A percentile compares a stretch with the other conserved stretches of the same genome.
phyloP scores from a whole-genome alignment of 2,888 invertebrate genomes.

The Syritta pipiens region DNA sequence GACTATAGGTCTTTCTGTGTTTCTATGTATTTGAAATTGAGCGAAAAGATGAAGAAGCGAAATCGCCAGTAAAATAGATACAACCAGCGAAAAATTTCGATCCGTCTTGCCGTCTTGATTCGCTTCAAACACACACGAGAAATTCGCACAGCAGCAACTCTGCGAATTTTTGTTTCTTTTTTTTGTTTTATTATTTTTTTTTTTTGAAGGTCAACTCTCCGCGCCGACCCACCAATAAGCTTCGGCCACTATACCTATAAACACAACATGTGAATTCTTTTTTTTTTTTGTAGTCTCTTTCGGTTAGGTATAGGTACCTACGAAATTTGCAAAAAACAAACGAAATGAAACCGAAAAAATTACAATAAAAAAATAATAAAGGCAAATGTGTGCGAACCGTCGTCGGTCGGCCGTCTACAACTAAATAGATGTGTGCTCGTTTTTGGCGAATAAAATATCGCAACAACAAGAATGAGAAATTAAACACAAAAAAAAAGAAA shows the following conservation, averaged over 20 bases:
- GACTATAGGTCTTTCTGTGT: constrained; percentile 66
- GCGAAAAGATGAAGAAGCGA: constrained; percentile 66
- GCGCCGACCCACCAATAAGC: constrained; percentile 69
- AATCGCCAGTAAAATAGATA: constrained; percentile 67
- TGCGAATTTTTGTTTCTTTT: constrained; percentile 61
- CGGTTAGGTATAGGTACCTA: constrained; percentile 38
- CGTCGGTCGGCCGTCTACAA: constrained; percentile 54
- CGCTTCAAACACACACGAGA: constrained; percentile 60
- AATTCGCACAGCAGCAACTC: constrained; percentile 65
- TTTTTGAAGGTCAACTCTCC: constrained; percentile 80
- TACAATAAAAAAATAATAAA: constrained; percentile 61
- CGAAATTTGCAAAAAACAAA: constrained; percentile 11
- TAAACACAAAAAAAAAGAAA: constrained; percentile 40
- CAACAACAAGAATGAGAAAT: constrained; percentile 50
- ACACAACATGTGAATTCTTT: constrained; percentile 40
- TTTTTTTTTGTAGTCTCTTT: too few relatives aligned
- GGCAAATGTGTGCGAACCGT: constrained; percentile 62
- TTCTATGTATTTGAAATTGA: constrained; percentile 68
- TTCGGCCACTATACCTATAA: constrained; percentile 19
- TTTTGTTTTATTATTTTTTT: constrained; percentile 71
- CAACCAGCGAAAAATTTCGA: constrained; percentile 50
- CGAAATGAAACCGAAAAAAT: constrained; percentile 37
- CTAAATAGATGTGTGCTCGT: constrained; percentile 66
- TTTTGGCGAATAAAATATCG: constrained; percentile 63
- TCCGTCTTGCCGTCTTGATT: constrained; percentile 8